phyloP scores from a whole-genome alignment of 1,140 invertebrate species.

The Telenomus remus region DNA sequence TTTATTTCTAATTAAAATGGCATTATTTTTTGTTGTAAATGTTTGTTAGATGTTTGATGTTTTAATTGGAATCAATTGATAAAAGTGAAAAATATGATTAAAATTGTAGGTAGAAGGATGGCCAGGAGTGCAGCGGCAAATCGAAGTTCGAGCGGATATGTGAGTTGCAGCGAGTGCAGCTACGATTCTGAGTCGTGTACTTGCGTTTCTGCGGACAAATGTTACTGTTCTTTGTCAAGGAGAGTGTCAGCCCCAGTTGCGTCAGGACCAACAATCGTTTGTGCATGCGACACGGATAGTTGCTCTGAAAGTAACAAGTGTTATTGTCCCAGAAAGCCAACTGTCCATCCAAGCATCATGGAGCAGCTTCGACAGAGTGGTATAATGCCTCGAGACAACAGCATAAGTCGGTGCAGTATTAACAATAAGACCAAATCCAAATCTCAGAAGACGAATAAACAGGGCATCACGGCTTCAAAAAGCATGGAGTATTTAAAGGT shows the following conservation, averaged over 20 bases:
- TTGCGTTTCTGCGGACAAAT: constrained; percentile 83
- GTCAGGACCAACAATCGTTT: constrained; percentile 67
- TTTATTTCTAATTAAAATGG: too few relatives aligned
- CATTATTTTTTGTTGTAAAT: too few relatives aligned
- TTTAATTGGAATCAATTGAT: constrained; percentile 6
- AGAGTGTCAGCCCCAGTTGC: constrained; percentile 50
- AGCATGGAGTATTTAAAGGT: constrained; percentile 78
- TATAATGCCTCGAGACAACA: constrained; percentile 76
- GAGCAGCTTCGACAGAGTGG: constrained; percentile 76
- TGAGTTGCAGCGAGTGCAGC: constrained; percentile 90
- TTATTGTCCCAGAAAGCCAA: constrained; percentile 81
- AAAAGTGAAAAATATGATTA: not conserved
- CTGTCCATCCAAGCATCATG: constrained; percentile 69
- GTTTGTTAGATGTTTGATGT: not conserved
- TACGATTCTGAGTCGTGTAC: constrained; percentile 88
- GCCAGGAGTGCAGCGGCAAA: constrained; percentile 65
- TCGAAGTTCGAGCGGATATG: constrained; percentile 78
- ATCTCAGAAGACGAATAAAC: constrained; percentile 46
- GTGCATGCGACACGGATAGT: constrained; percentile 89
- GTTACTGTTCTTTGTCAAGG: constrained; percentile 81
- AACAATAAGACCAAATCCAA: constrained; percentile 60
- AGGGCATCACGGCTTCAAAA: constrained; percentile 71
- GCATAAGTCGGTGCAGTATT: constrained; percentile 68
- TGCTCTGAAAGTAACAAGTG: constrained; percentile 92
- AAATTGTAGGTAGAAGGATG: constrained; percentile 63